phyloP scores from a whole-genome alignment of 2,797 vertebrate genomes.

The Carapus acus region DNA sequence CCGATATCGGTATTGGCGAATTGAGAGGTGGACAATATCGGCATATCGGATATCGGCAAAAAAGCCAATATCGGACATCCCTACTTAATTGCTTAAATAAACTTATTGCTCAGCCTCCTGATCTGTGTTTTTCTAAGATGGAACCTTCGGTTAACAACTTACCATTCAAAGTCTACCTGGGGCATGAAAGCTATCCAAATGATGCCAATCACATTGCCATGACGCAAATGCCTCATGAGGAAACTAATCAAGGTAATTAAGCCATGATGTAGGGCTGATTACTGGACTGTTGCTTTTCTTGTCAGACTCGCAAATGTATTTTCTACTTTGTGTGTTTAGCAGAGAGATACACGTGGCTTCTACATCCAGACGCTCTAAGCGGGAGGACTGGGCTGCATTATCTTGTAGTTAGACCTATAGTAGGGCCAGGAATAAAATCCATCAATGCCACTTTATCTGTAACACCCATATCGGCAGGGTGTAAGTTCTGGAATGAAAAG shows the following conservation, averaged over 20 bases:
- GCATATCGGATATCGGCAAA: no score
- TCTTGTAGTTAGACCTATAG: conserved; percentile 73
- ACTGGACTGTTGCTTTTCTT: not conserved
- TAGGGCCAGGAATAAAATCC: conserved; percentile 68
- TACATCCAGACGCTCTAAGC: conserved; percentile 67
- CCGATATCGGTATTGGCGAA: no score
- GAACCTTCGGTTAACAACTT: conserved; percentile 68
- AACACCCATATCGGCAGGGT: conserved; percentile 77
- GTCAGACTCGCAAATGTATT: not conserved
- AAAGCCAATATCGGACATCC: no score
- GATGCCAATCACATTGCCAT: conserved; percentile 69
- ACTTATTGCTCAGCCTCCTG: no score
- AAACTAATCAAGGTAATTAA: conserved; percentile 63
- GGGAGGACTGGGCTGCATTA: conserved; percentile 78
- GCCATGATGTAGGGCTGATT: no score
- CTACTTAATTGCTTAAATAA: no score
- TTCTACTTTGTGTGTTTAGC: conserved; percentile 60
- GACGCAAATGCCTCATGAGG: conserved; percentile 70
- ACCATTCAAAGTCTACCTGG: conserved; percentile 76
- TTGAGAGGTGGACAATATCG: no score
- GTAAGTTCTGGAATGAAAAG: conserved; percentile 82
- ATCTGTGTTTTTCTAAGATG: conserved; percentile 58
- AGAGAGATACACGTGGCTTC: conserved; percentile 79
- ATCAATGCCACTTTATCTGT: conserved; percentile 71
- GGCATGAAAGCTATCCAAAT: conserved; percentile 76